phyloP scores from a whole-genome alignment of 1,140 invertebrate species.

The Nomia melanderi region DNA sequence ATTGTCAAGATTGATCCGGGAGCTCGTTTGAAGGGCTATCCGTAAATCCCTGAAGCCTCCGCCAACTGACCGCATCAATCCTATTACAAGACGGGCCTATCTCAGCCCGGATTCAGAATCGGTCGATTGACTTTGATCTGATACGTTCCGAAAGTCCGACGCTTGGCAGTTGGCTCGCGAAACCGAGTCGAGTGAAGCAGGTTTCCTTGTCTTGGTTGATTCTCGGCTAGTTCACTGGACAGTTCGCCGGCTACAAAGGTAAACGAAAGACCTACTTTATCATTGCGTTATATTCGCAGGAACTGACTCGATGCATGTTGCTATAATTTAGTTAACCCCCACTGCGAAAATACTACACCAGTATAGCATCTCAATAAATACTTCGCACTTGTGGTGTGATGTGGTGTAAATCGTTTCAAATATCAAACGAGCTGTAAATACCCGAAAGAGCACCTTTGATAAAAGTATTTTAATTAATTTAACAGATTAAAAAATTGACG shows the following conservation, averaged over 20 bases:
- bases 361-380: background rate
- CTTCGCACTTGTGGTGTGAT: background rate
- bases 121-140: conserved; percentile 59
- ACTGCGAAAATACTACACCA: background rate
- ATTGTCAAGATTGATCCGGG: conserved; percentile 69
- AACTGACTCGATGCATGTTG: background rate
- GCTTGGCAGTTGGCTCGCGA: conserved; percentile 66
- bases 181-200: conserved; percentile 48
- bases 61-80: conserved; percentile 72
- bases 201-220: conserved; percentile 59
- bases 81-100: conserved; percentile 71
- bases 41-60: conserved; percentile 62
- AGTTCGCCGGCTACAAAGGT: background rate
- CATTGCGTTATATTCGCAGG: background rate
- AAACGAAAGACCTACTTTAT: background rate
- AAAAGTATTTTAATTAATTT: too few relatives aligned
- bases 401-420: background rate
- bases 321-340: background rate
- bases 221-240: conserved; percentile 52
- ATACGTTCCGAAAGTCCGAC: conserved; percentile 48
- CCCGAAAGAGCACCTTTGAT: too few relatives aligned
- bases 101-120: conserved; percentile 67
- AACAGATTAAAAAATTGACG: too few relatives aligned
- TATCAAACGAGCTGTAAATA: background rate
- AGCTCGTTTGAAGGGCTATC: conserved; percentile 65